Conservation (phyloP, 2,888 invertebrate species). For the Tenodera sinensis region DNA sequence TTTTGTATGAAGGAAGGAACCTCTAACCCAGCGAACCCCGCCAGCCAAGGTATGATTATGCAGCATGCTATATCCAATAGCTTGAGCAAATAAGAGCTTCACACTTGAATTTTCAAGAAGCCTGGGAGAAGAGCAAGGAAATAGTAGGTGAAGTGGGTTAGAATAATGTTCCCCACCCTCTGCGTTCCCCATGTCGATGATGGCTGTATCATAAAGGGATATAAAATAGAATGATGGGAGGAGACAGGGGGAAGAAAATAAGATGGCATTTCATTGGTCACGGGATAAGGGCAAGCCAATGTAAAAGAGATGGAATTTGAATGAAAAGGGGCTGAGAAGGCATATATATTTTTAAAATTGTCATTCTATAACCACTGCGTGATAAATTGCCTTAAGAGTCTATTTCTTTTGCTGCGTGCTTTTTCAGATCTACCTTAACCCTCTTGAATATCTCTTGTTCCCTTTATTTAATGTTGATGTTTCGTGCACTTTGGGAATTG, state of each 20-base stretch:
- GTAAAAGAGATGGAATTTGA: neutral
- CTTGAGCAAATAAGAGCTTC: neutral
- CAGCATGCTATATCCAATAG: neutral
- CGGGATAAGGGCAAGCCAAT: neutral
- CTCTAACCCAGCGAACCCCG: neutral
- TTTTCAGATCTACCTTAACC: neutral
- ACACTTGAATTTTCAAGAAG: neutral
- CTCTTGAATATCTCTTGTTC: neutral
- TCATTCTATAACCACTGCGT: neutral
- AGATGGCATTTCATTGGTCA: neutral
- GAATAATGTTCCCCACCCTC: neutral
- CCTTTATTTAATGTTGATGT: neutral
- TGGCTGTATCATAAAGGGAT: conserved; percentile 1
- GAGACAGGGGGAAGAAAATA: neutral
- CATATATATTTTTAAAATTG: neutral
- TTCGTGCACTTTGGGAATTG: neutral
- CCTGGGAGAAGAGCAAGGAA: neutral
- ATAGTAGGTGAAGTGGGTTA: neutral
- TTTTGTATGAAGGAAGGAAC: neutral
- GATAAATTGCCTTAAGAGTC: neutral
- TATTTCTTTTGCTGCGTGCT: neutral
- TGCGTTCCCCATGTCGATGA: neutral
- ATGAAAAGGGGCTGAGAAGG: neutral
- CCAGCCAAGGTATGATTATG: neutral
- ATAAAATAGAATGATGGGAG: neutral